phyloP scores from a whole-genome alignment of 2,113 vertebrate species.

The Clinocottus analis region DNA sequence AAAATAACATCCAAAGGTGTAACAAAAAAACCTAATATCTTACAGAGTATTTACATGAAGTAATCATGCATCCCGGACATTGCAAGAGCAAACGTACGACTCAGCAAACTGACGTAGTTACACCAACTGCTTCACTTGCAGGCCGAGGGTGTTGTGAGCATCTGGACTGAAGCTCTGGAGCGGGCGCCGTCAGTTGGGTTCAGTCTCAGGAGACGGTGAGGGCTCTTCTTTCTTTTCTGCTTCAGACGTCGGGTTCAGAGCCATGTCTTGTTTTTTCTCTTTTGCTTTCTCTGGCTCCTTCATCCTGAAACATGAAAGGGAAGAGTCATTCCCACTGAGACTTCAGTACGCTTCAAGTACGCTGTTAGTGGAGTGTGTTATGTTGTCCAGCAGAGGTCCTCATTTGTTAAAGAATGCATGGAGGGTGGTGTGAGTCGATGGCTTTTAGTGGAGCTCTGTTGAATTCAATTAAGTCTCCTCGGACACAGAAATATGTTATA shows the following conservation, averaged over 20 bases:
- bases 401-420: constrained; percentile 22
- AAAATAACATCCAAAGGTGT: constrained; percentile 11
- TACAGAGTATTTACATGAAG: constrained; percentile 62
- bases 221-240: constrained; percentile 69
- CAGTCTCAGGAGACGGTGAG: constrained; percentile 32
- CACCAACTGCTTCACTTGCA: constrained; percentile 35
- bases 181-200: constrained; percentile 45
- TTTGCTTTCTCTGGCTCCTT: constrained; percentile 70
- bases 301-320: constrained; percentile 62
- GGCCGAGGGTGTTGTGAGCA: neutral
- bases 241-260: constrained; percentile 67
- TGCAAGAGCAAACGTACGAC: constrained; percentile 9
- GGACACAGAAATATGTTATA: neutral
- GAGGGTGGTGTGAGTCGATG: neutral
- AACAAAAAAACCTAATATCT: constrained; percentile 27
- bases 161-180: neutral
- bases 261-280: constrained; percentile 76
- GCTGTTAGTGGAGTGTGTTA: constrained; percentile 40
- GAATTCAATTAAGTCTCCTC: neutral
- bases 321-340: constrained; percentile 1
- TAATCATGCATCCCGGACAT: constrained; percentile 18
- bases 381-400: constrained; percentile 62
- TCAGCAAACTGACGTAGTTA: constrained; percentile 29
- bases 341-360: neutral
- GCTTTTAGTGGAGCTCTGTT: neutral